phyloP scores from a whole-genome alignment of 2,888 invertebrate species.

The Congeria kusceri region DNA sequence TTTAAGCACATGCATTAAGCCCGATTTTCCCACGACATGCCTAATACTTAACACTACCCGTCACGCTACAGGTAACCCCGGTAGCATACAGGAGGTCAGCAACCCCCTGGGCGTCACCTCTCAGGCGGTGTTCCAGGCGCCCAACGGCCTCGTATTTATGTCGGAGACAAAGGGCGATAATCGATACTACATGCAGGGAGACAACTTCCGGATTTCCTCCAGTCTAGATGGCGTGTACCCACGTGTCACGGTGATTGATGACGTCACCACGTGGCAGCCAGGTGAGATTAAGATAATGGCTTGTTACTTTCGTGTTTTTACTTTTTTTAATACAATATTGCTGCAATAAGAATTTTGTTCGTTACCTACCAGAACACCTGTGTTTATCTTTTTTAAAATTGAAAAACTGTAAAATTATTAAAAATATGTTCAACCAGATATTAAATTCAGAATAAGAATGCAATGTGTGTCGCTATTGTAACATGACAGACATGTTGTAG shows the following conservation, averaged over 20 bases:
- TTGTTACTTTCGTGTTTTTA: no score
- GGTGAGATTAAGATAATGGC: no score
- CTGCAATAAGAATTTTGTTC: no score
- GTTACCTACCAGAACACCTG: no score
- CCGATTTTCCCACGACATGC: no score
- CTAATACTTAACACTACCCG: no score
- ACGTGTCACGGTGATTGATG: slow-evolving; percentile 25
- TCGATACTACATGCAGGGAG: slow-evolving; percentile 12
- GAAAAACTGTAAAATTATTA: background rate
- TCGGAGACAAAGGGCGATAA: slow-evolving; percentile 7
- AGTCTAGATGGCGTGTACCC: slow-evolving; percentile 31
- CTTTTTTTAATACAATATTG: no score
- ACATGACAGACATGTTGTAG: slow-evolving; percentile 15
- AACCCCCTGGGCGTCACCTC: slow-evolving; percentile 25
- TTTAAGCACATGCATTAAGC: no score
- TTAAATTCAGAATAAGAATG: background rate
- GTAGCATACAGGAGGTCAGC: slow-evolving; percentile 23
- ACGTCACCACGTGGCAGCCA: slow-evolving; percentile 42
- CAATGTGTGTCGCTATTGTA: background rate
- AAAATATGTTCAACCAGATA: background rate
- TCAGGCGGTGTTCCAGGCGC: slow-evolving; percentile 3
- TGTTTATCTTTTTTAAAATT: background rate
- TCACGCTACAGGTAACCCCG: no score
- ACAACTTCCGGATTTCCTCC: slow-evolving; percentile 36
- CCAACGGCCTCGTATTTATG: slow-evolving; percentile 21